A percentile compares a stretch with the other conserved stretches of the same genome.
These are phyloP conservation scores for Diplodus sargus DNA, from an alignment of 2,797 vertebrate species.

Conservation along the genomic window DNA sequence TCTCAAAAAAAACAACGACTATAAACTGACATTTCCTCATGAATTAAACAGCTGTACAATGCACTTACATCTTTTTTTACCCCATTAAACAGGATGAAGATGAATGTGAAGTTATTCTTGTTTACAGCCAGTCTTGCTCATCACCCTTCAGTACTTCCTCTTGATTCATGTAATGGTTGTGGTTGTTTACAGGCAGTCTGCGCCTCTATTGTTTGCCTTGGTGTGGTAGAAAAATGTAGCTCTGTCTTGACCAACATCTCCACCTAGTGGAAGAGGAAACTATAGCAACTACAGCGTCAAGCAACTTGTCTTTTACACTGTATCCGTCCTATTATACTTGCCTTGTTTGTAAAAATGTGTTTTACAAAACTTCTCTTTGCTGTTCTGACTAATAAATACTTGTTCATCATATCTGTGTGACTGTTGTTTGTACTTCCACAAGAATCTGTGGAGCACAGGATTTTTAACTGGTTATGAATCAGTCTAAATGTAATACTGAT, in stretches of 20 bases:
- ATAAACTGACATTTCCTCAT: background rate
- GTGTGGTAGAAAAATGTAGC: background rate
- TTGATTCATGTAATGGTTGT: conserved; percentile 41
- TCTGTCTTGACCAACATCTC: conserved; percentile 65
- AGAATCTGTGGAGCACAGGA: background rate
- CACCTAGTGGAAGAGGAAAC: conserved; percentile 70
- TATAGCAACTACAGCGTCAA: background rate
- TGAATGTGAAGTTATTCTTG: conserved; percentile 34
- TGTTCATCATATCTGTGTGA: conserved; percentile 18
- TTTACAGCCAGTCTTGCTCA: conserved; percentile 42
- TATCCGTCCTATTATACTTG: background rate
- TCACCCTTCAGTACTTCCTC: conserved; percentile 33
- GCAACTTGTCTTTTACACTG: background rate
- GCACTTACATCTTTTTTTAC: conserved; percentile 38
- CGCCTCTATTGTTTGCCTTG: conserved; percentile 36
- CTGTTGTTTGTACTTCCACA: conserved; percentile 6
- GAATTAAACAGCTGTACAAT: conserved; percentile 24
- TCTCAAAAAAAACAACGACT: conserved; percentile 4
- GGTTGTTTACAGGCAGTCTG: conserved; percentile 40
- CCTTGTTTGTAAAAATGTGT: background rate
- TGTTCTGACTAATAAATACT: conserved; percentile 51
- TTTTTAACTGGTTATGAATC: too few relatives aligned
- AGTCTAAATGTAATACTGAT: too few relatives aligned
- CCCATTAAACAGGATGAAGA: conserved; percentile 62
- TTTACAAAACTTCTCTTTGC: conserved; percentile 4